These are phyloP conservation scores for Lutjanus erythropterus DNA, from an alignment of 2,113 vertebrate genomes.

Conservation along the genomic window DNA sequence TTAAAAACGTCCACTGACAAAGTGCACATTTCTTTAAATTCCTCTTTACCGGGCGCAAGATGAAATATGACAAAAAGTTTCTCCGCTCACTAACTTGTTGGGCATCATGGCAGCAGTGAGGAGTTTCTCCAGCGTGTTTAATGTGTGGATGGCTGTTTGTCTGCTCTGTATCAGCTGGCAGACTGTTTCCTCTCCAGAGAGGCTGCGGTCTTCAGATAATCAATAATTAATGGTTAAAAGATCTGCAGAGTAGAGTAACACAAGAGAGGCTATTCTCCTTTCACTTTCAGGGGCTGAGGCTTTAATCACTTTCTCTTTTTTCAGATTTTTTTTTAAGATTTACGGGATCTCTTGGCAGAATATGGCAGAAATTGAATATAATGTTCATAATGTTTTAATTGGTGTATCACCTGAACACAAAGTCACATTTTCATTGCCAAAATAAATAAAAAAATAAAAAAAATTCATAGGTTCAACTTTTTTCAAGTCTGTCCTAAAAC, in stretches of 20 bases:
- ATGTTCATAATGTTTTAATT: too few species aligned
- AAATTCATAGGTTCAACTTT: too few species aligned
- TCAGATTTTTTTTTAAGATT: background rate
- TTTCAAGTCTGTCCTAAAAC: background rate
- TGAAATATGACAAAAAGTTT: background rate
- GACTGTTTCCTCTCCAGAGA: conserved; percentile 23
- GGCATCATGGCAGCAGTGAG: too few species aligned
- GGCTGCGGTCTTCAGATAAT: conserved; percentile 36
- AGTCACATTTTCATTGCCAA: background rate
- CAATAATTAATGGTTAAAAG: conserved; percentile 80
- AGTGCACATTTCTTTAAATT: background rate
- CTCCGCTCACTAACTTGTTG: background rate
- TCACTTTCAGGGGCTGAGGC: background rate
- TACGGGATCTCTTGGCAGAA: too few species aligned
- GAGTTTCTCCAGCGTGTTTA: background rate
- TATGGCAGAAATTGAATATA: too few species aligned
- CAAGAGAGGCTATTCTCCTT: conserved; percentile 2
- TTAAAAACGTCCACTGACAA: background rate
- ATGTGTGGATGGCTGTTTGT: too few species aligned
- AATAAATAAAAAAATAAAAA: background rate
- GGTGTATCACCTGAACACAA: too few species aligned
- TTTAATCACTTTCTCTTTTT: background rate
- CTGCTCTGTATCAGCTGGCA: background rate
- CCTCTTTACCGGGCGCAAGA: background rate
- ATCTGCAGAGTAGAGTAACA: conserved; percentile 50